These are phyloP conservation scores for Thalassarche chlororhynchos DNA, from an alignment of 2,113 vertebrate species.

Conservation along the genomic window DNA sequence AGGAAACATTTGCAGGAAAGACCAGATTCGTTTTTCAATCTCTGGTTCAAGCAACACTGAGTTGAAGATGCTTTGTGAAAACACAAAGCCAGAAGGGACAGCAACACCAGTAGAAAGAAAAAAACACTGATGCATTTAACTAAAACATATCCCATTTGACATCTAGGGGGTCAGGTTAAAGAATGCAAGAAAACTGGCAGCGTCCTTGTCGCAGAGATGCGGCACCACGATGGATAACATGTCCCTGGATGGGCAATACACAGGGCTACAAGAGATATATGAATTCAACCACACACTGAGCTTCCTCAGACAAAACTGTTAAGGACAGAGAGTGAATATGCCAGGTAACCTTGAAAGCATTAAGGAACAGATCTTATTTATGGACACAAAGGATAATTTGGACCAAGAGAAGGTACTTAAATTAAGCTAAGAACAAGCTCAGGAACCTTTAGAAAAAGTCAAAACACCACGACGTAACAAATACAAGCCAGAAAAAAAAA, in stretches of 20 bases:
- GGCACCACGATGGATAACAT: accelerated
- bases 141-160: neutral
- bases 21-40: neutral
- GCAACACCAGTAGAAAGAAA: neutral
- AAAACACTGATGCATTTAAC: neutral
- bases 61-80: neutral
- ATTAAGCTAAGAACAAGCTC: neutral
- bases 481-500: neutral
- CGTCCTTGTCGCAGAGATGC: neutral
- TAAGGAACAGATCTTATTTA: neutral
- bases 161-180: neutral
- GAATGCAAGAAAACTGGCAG: neutral
- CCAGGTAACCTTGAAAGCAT: neutral
- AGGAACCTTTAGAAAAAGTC: neutral
- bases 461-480: neutral
- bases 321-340: neutral
- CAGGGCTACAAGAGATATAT: neutral
- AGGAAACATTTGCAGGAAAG: slow-evolving; percentile 48
- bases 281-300: neutral
- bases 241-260: neutral
- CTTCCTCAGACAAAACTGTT: neutral
- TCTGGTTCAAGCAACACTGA: neutral
- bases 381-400: neutral
- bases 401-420: neutral
- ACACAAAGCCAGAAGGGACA: neutral